Evolutionary conservation across 2,888 invertebrate genomes (phyloP), one percentile per base, ranked within the genome.

Genomic region (Meteorus cinctellus): DNA sequence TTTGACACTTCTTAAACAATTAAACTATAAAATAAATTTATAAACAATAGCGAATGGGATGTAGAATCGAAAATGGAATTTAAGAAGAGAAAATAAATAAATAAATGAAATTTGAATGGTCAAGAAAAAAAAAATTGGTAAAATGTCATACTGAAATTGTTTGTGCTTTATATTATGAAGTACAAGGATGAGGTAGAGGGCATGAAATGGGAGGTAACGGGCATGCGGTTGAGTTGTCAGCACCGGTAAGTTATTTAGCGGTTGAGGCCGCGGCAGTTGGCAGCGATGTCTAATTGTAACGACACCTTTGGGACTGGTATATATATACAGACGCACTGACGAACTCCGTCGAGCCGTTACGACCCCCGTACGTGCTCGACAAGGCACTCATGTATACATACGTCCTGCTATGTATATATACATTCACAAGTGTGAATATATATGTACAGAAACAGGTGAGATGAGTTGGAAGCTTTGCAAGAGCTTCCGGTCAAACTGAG

Each of bases 261-360:
- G 87, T 85, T 84, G 86, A 86, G 84, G 81, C 83, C 80, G 83
- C 82, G 84, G 83, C 84, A 86, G 87, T 87, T 86, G 88, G 88
- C 87, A 86, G 86, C 82, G 81, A 85, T 86, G 88, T 88, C 87
- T 88, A 88, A 88, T 88, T 88, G 87, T 88, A 88, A 88, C 87
- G 87, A 87, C 85, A 86, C 88, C 88, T 87, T 84, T 85, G 88
- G 88, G 88, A 87, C 84, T 81, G 75, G 81, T 60, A 60, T 8
- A 24, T 48, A 81, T 84, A 82, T 85, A 85, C 41, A 41, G 41
- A 41, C 12, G 80, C 81, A 81, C 80, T 81, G 78, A 81, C 81
- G 77, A 78, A 79, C 81, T 74, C 72, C 63, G 16, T 41, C 63
- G 63, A 66, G 74, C 72, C 24, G 55, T 59, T 77, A 70, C 75